These are phyloP conservation scores for Yponomeuta cagnagella DNA, from an alignment of 2,888 invertebrate species.

Conservation along the genomic window DNA sequence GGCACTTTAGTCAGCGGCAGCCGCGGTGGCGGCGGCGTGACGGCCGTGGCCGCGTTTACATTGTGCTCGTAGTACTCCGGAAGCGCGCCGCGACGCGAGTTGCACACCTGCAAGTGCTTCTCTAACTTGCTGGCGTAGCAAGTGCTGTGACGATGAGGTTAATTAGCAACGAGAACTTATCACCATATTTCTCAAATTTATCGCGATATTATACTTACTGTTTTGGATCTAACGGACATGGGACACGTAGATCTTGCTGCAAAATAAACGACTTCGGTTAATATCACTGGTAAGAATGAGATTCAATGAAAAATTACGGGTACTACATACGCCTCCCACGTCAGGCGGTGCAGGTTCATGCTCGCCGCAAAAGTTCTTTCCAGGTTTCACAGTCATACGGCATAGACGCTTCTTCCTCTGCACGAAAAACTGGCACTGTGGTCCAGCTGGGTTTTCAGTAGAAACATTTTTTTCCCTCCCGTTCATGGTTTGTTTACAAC, in stretches of 20 bases:
- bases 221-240: slow-evolving; percentile 83
- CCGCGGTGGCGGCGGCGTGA: slow-evolving; percentile 31
- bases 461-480: background rate
- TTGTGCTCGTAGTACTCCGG: slow-evolving; percentile 76
- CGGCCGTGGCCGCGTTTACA: slow-evolving; percentile 44
- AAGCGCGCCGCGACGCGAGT: slow-evolving; percentile 73
- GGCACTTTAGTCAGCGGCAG: slow-evolving; percentile 47
- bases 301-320: background rate
- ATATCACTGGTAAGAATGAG: background rate
- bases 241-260: slow-evolving; percentile 71
- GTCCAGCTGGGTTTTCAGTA: slow-evolving; percentile 18
- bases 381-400: slow-evolving; percentile 83
- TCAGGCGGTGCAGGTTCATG: slow-evolving; percentile 68
- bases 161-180: slow-evolving; percentile 13
- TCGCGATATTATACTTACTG: slow-evolving; percentile 71
- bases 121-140: slow-evolving; percentile 80
- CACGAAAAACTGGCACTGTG: slow-evolving; percentile 80
- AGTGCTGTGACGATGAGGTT: slow-evolving; percentile 57
- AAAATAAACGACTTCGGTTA: slow-evolving; percentile 24
- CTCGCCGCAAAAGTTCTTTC: slow-evolving; percentile 83
- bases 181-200: background rate
- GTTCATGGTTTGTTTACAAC: slow-evolving; percentile 13
- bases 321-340: slow-evolving; percentile 36
- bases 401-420: slow-evolving; percentile 83
- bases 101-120: slow-evolving; percentile 84